Conservation (phyloP, 1,140 invertebrate species). For the Glossosoma conforme region DNA sequence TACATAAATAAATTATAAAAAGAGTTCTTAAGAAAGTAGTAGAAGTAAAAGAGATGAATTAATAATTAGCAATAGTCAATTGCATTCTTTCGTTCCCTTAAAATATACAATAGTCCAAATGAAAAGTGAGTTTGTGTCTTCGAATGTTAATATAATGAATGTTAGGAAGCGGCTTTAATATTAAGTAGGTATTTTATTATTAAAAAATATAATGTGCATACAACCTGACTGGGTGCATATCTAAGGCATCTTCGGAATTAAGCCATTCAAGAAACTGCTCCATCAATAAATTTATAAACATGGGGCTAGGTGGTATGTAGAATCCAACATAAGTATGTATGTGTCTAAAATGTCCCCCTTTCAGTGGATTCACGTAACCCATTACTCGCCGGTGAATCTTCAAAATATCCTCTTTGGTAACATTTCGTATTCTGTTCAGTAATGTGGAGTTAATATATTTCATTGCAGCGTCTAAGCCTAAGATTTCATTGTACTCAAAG, state of each 20-base stretch:
- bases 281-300: slow-evolving; percentile 78
- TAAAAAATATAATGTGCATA: too few relatives aligned
- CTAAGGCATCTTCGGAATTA: slow-evolving; percentile 78
- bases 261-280: slow-evolving; percentile 84
- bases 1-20: too few relatives aligned
- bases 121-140: neutral
- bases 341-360: slow-evolving; percentile 75
- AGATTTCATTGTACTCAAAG: slow-evolving; percentile 96
- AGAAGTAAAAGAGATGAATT: too few relatives aligned
- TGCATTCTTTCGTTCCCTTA: too few relatives aligned
- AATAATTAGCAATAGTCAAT: too few relatives aligned
- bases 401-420: slow-evolving; percentile 81
- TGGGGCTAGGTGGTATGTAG: slow-evolving; percentile 81
- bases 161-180: too few relatives aligned
- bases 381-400: slow-evolving; percentile 90
- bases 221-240: slow-evolving; percentile 84
- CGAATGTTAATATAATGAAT: too few relatives aligned
- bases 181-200: too few relatives aligned
- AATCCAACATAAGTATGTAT: slow-evolving; percentile 90
- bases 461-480: slow-evolving; percentile 90
- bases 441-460: slow-evolving; percentile 93
- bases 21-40: too few relatives aligned
- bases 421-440: slow-evolving; percentile 66
- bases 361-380: slow-evolving; percentile 87
- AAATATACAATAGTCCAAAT: too few relatives aligned